Base-by-base conservation (phyloP, 2,113 vertebrate species). In the Empidonax alnorum region DNA sequence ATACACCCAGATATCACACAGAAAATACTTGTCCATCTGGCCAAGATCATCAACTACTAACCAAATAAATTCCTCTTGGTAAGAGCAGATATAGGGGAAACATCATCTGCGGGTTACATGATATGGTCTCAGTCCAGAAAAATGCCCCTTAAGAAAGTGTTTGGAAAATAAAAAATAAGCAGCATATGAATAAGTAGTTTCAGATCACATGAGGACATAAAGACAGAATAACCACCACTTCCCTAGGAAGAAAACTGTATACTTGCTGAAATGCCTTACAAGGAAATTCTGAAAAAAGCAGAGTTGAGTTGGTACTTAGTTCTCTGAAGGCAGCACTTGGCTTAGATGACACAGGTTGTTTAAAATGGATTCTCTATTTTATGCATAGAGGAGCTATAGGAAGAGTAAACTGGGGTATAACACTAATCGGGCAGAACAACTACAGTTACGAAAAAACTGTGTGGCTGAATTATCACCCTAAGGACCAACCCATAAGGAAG, bases 331-430 rank as follows among this genome's bases (percentile, higher is more conserved):
- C 62, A 91, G 46, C 44, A 89, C 44, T 6, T 41, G 68, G 52
- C 35, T 55, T 41, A 87, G 27, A 89, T 74, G 33, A 72, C 55
- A 74, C 8, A 22, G 8, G 14, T 44, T 90, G 83, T 74, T 84
- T 80, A 80, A 79, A 96, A 88, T 21, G 19, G 35, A 81, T 76
- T 90, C 75, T 18, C 62, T 83, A 47, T 61, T 87, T 77, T 67
- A 86, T 63, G 25, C 33, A 47, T 8, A 67, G 27, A 44, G 4
- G 22, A 86, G 27, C 21, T 75, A 65, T 33, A 71, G 50, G 17
- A 88, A 59, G 50, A 93, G 21, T 16, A 84, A 63, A 62, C 12
- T 56, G 28, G 23, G 30, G 23, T 75, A 22, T 56, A 75, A 79
- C 67, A 82, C 10, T 85, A 92, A 90, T 30, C 41, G 18, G 21